Evolutionary conservation across 2,888 invertebrate genomes (phyloP), one percentile per base, ranked within the genome.

Genomic region (Papilio elwesi): DNA sequence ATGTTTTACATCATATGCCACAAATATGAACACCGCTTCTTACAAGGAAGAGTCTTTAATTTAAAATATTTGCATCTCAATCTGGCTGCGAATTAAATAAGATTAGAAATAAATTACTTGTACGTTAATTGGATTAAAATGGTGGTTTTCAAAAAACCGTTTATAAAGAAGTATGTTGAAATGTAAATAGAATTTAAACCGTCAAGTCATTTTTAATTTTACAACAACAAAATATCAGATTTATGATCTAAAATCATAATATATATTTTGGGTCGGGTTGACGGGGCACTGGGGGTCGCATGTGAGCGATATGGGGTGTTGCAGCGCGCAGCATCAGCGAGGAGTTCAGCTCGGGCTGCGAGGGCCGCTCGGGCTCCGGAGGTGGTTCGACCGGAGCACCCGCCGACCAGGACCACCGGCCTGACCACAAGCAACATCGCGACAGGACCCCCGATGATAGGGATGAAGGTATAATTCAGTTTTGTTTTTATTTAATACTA

Each of bases 261-360:
- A 10, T 36, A 51, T 63, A 74, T 82, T 80, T 78, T 75, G 77
- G 76, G 78, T 82, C 83, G 68, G 73, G 68, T 62, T 65, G n/a
- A 15, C 57, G 68, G 73, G 73, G 73, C 73, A 64, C n/a, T 68
- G 73, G 73, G 89, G 89, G 88, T 83, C 83, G 87, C 87, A 86
- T 86, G 87, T 90, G 89, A 90, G 90, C 87, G 87, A 84, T 83
- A 80, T 84, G 82, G 84, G 85, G 85, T 91, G 87, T 90, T 93
- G 81, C 95, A 98, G 98, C 98, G 84, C 96, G 98, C 89, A 98
- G 98, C 95, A 98, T 98, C 92, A 98, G 98, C 86, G 99, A 99
- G 94, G 99, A 99, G 93, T 98, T 98, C 94, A 98, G 98, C 91
- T 98, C 98, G 92, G 97, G 97, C 81, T 97, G 97, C 90, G 99